phyloP scores from a whole-genome alignment of 2,113 vertebrate genomes.

The Rhinopomastus cyanomelas region DNA sequence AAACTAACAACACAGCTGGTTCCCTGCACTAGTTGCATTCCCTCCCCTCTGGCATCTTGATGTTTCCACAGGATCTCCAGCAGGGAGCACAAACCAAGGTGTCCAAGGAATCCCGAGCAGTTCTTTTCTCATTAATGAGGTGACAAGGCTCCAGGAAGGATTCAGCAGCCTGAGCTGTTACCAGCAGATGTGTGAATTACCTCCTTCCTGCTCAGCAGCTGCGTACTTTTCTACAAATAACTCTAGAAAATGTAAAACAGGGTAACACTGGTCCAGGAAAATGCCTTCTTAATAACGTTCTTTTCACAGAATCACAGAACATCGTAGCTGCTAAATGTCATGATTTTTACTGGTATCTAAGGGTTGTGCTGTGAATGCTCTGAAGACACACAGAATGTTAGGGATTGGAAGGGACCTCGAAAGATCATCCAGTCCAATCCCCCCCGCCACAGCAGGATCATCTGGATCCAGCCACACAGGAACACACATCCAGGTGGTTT shows the following conservation, averaged over 20 bases:
- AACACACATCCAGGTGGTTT: no score
- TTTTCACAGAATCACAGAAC: no score
- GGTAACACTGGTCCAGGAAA: neutral
- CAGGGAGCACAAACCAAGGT: neutral
- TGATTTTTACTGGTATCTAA: neutral
- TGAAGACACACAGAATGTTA: neutral
- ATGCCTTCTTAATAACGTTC: neutral
- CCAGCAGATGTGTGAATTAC: neutral
- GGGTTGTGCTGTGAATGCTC: neutral
- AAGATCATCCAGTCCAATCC: no score
- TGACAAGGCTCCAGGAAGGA: neutral
- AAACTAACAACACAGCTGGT: neutral
- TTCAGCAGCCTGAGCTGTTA: neutral
- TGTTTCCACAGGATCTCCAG: conserved; percentile 14
- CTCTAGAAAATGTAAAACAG: neutral
- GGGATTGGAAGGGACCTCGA: no score
- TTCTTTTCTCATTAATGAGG: neutral
- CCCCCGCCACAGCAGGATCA: no score
- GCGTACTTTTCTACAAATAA: neutral
- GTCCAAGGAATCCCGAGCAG: neutral
- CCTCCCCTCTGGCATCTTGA: neutral
- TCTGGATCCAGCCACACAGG: no score
- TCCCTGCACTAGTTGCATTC: neutral
- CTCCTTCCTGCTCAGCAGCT: neutral
- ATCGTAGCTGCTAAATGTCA: neutral